Evolutionary conservation across 2,797 vertebrate genomes (phyloP).

Genomic region (Taenioides sp.): DNA sequence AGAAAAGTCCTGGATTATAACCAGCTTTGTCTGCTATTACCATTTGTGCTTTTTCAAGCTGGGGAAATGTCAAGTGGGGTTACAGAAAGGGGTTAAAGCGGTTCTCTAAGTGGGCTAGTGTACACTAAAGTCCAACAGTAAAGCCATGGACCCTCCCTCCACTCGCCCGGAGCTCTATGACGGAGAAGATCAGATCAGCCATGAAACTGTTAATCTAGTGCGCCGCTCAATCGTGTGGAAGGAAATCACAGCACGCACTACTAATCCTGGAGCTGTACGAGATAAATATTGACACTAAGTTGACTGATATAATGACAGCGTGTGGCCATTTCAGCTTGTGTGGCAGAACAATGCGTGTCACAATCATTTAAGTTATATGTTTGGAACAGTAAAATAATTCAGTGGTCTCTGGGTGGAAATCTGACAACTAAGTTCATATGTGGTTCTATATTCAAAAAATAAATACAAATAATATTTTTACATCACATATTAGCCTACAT

Average conservation of each 20-base stretch:
- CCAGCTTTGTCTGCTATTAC: slow-evolving; percentile 18
- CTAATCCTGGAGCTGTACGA: slow-evolving; percentile 60
- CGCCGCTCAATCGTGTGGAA: slow-evolving; percentile 65
- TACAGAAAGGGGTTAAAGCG: slow-evolving; percentile 50
- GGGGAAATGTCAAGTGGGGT: slow-evolving; percentile 46
- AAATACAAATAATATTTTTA: not conserved
- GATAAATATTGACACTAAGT: slow-evolving; percentile 71
- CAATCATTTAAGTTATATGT: not conserved
- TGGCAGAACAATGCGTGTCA: not conserved
- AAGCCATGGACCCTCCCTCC: slow-evolving; percentile 1
- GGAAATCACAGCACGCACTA: slow-evolving; percentile 56
- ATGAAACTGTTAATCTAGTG: slow-evolving; percentile 71
- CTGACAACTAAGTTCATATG: not conserved
- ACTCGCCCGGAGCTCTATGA: slow-evolving; percentile 20
- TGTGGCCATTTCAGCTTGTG: slow-evolving; percentile 15
- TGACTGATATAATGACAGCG: slow-evolving; percentile 65
- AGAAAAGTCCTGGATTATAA: slow-evolving; percentile 1
- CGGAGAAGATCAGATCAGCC: slow-evolving; percentile 62
- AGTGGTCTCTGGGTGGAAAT: not conserved
- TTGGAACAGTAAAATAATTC: not conserved
- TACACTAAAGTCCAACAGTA: slow-evolving; percentile 28
- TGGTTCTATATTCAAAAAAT: not conserved
- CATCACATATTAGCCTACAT: not conserved
- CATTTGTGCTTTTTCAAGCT: slow-evolving; percentile 3
- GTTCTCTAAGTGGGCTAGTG: slow-evolving; percentile 56